Evolutionary conservation across 2,113 vertebrate species (phyloP), one percentile per base, ranked within the genome.

Genomic region (Fulmarus glacialis): DNA sequence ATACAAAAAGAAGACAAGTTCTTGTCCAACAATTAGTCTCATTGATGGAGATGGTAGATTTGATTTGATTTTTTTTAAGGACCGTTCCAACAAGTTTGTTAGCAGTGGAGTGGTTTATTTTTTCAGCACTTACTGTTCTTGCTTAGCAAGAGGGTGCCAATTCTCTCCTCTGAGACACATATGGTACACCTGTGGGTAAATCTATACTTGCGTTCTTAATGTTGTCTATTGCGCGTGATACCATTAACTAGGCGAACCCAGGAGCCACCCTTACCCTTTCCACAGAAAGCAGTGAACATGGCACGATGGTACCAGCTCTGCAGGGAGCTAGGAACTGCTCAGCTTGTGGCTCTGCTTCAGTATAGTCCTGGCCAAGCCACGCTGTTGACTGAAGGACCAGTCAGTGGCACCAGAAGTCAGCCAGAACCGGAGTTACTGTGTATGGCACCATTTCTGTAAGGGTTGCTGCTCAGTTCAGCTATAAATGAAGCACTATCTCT

Each of bases 1-100:
- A 68, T 92, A 90, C 86, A 93, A 95, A 97, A 97, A 96, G 89
- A 96, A 97, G 78, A 79, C 63, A 95, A 90, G 60, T 84, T 96
- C 87, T 87, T 96, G 70, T 93, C 92, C 55, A 90, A 92, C 50
- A 96, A 87, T 92, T 92, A 92, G 73, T 95, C 89, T 97, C 71
- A 62, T 73, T 70, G 93, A 74, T 97, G 95, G 92, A 97, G 78
- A 93, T 77, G 8, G 22, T 59, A 91, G 80, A 79, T 94, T 91
- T 87, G 52, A 78, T 88, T 96, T 97, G 55, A 78, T 88, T 96
- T 97, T 52, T 94, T 95, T 91, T 91, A 96, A 96, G 96, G 56
- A 90, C 12, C 50, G 1, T 62, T 68, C 21, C 62, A 70, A 64
- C 2, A 11, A 73, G 38, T 74, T 82, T 93, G 79, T 85, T 92